A percentile compares a stretch with the other conserved stretches of the same genome.
Evolutionary conservation across 2,113 vertebrate genomes (phyloP).

Genomic region (Anthoscopus minutus): DNA sequence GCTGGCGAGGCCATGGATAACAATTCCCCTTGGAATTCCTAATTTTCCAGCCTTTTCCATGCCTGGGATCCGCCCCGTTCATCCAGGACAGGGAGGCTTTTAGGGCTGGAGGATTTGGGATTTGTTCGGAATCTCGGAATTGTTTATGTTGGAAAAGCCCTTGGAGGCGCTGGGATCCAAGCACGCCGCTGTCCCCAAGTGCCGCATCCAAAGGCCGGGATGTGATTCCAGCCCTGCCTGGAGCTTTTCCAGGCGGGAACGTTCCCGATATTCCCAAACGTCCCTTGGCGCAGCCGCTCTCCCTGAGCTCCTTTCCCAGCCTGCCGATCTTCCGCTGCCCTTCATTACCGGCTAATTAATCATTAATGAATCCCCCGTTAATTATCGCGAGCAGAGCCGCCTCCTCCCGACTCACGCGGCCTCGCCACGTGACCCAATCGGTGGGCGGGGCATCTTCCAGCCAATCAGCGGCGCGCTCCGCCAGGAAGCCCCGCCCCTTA

Average conservation of each 20-base stretch:
- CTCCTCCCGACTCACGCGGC: not conserved
- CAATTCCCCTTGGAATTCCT: constrained; percentile 36
- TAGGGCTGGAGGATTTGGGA: not conserved
- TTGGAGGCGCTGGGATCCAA: accelerated
- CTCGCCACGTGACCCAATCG: accelerated
- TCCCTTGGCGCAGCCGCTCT: not conserved
- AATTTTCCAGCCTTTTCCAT: constrained; percentile 51
- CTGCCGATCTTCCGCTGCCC: too few species aligned
- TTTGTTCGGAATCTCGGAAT: not conserved
- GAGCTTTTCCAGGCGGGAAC: not conserved
- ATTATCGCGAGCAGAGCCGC: not conserved
- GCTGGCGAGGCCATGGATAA: not conserved
- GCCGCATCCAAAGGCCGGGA: not conserved
- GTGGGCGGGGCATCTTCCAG: accelerated
- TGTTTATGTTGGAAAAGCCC: not conserved
- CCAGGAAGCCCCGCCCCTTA: not conserved
- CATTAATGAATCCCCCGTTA: not conserved
- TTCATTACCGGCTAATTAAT: too few species aligned
- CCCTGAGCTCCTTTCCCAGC: too few species aligned
- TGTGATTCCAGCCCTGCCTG: not conserved
- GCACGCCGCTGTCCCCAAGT: accelerated
- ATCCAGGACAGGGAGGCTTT: not conserved
- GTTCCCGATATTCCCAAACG: not conserved
- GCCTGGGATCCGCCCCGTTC: constrained; percentile 3
- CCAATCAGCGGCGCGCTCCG: not conserved